Evolutionary conservation across 2,888 invertebrate genomes (phyloP), one percentile per base, ranked within the genome.

Genomic region (Choreutis nemorana): DNA sequence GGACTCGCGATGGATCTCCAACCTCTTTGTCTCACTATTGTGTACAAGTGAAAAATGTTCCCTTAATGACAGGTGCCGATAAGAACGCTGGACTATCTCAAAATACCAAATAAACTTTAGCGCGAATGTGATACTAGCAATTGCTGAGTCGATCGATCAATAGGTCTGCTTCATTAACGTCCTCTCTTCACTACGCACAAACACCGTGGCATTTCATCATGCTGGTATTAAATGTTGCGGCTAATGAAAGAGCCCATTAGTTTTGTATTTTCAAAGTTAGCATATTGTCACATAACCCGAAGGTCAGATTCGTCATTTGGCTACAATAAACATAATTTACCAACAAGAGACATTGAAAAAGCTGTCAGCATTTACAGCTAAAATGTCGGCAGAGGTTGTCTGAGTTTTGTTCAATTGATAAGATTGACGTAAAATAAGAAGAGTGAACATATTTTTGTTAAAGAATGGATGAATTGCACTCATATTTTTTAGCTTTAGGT

Each of bases 11-110:
- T 52, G 49, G 42, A 61, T 60, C 57, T 55, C 54, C 51, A 55
- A 47, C 44, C 50, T 52, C 50, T 47, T 47, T 48, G 54, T 44
- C 63, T 62, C 62, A 64, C 66, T 62, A 71, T 66, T 67, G 64
- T 72, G 58, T 59, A 51, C 55, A 56, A 57, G 56, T 75, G 72
- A 77, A 75, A 72, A 73, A 77, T 73, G 70, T 66, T 58, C 52
- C 46, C 39, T 46, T 56, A 61, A 47, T 70, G 75, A 71, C 73
- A 73, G 67, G 64, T 65, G 64, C 53, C 63, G 77, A 77, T 78
- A 77, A 77, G 58, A 45, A 54, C 50, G 28, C 44, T 39, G 49
- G 35, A 26, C 26, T 26, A 26, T 15, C 26, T 26, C 9, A n/a
- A n/a, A 14, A 14, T 26, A 21, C 7, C 21, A 21, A 23, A 7